Base-by-base conservation (phyloP, 2,797 vertebrate species). In the Hoplostethus atlanticus region DNA sequence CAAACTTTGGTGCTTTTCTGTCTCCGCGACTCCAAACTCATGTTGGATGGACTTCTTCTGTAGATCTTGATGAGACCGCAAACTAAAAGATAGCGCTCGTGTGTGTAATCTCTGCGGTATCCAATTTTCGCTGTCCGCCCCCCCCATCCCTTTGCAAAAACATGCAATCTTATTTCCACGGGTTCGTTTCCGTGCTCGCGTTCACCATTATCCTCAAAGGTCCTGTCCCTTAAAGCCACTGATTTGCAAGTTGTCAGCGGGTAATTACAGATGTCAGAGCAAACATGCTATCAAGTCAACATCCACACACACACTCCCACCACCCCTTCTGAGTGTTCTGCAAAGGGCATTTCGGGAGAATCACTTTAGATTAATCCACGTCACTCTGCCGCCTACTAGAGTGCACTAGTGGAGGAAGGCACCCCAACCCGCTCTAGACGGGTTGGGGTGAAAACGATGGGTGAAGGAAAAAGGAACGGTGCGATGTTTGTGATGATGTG, bases 191-290 rank as follows among this genome's bases (percentile, higher is more conserved):
- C 21, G 1, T 56, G 66, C 31, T 62, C 55, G 48, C 68, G 57
- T 6, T 68, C 61, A 76, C 64, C 68, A 59, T 38, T 42, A 47
- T 34, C 44, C 62, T 62, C 31, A 48, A 56, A 59, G 42, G 34
- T 73, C 44, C 44, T 11, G 12, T 46, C 50, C 60, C 69, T 76
- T 36, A 42, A 59, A 75, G 72, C 47, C 4, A 40, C 36, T 11
- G 42, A 69, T 80, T 76, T 73, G 57, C 56, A 80, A 56, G 65
- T 66, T 65, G 64, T 84, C 84, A 60, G 64, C 10, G 2, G 38
- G 80, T 77, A 73, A 84, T 84, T 76, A 71, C 51, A 73, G 66
- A 68, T 75, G 62, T 83, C 74, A 73, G 61, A 66, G 71, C 48
- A 21, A 11, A 34, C 66, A 71, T 17, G 65, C n/a, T 1, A 55